Conservation (phyloP, 2,888 invertebrate genomes). For the Apoderus coryli region DNA sequence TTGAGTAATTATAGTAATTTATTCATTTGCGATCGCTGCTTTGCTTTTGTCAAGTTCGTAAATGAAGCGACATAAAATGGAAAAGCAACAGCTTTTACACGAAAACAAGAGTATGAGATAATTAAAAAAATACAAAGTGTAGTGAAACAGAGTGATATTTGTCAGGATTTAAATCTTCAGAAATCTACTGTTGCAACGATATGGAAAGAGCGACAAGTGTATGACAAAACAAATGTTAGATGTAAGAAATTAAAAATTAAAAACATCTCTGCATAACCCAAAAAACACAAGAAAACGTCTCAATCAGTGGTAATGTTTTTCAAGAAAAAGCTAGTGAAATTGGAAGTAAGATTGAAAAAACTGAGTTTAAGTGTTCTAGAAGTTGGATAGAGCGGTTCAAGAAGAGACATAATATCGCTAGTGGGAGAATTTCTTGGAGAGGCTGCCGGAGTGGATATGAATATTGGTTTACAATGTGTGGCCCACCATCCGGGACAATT, state of each 20-base stretch:
- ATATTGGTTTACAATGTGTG: constrained; percentile 6
- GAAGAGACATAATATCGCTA: constrained; percentile 5
- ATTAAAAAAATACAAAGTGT: constrained; percentile 2
- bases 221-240: constrained; percentile 2
- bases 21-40: constrained; percentile 3
- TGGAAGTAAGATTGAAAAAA: constrained; percentile 1
- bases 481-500: constrained; percentile 5
- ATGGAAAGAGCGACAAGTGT: constrained; percentile 1
- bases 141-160: constrained; percentile 1
- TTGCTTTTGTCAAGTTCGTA: background rate
- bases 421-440: constrained; percentile 9
- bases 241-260: constrained; percentile 3
- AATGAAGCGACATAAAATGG: constrained; percentile 1
- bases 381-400: constrained; percentile 9
- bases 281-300: constrained; percentile 5
- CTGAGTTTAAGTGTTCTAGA: constrained; percentile 3
- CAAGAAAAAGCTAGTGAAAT: constrained; percentile 1
- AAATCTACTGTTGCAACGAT: constrained; percentile 3
- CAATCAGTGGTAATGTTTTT: constrained; percentile 5
- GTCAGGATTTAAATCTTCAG: constrained; percentile 2
- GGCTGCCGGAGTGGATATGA: constrained; percentile 8
- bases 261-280: too few species aligned
- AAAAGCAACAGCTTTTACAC: constrained; percentile 2
- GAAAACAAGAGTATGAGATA: constrained; percentile 2
- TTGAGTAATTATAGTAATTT: background rate